A percentile compares a stretch with the other conserved stretches of the same genome.
phyloP scores from a whole-genome alignment of 2,113 vertebrate genomes.

The Cyprinodon variegatus region DNA sequence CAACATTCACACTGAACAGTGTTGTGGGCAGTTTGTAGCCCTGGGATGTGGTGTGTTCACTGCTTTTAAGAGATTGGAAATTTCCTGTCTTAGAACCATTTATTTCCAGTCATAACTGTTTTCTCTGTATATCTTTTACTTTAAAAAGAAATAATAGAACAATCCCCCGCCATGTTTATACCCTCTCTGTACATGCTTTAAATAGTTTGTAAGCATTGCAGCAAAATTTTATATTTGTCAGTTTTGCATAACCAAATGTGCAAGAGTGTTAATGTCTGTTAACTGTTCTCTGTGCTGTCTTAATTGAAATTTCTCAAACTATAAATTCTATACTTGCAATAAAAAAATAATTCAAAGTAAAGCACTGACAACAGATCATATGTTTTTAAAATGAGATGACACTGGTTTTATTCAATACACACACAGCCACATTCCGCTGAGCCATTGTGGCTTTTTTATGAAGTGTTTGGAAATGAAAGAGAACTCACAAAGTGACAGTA shows the following conservation, averaged over 20 bases:
- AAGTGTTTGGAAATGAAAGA: slow-evolving; percentile 16
- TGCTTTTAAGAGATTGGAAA: background rate
- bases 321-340: background rate
- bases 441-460: background rate
- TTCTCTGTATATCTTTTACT: background rate
- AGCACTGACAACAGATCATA: background rate
- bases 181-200: background rate
- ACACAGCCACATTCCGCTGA: background rate
- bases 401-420: background rate
- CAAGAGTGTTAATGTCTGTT: no score
- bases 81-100: background rate
- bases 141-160: background rate
- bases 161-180: background rate
- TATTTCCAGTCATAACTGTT: background rate
- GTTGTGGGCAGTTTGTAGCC: background rate
- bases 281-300: no score
- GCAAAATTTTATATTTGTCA: background rate
- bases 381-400: background rate
- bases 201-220: background rate
- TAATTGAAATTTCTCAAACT: background rate
- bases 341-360: background rate
- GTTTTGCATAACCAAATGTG: no score
- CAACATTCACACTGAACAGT: background rate
- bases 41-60: background rate
- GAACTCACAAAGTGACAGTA: slow-evolving; percentile 1